Conservation (phyloP, 1,140 invertebrate species). For the Drosophila pectinifera region DNA sequence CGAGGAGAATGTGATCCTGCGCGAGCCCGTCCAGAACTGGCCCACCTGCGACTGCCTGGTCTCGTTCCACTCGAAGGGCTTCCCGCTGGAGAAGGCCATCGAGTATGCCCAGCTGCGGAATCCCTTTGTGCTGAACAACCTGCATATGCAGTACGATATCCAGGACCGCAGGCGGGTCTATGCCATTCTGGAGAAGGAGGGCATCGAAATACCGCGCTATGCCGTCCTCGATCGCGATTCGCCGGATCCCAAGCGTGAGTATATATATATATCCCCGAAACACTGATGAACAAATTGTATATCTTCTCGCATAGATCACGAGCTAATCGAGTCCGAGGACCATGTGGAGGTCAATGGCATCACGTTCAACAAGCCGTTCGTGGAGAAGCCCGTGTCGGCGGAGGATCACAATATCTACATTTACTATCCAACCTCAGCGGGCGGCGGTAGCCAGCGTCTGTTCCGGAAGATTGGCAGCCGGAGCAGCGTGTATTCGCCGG, state of each 20-base stretch:
- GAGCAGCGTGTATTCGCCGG: conserved; percentile 98
- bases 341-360: conserved; percentile 99
- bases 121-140: conserved; percentile 99
- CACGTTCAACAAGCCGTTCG: conserved; percentile 99
- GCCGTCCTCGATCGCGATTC: conserved; percentile 98
- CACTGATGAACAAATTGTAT: no score
- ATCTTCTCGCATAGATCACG: conserved; percentile 89
- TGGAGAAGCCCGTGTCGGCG: conserved; percentile 93
- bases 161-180: conserved; percentile 98
- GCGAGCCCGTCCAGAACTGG: conserved; percentile 99
- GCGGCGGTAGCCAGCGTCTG: conserved; percentile 97
- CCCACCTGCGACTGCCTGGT: conserved; percentile 98
- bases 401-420: conserved; percentile 99
- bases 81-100: conserved; percentile 99
- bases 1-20: conserved; percentile 96
- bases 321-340: conserved; percentile 98
- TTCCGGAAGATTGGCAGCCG: conserved; percentile 99
- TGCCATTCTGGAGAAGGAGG: conserved; percentile 95
- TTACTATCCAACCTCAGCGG: conserved; percentile 99
- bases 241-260: conserved; percentile 93
- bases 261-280: no score
- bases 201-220: conserved; percentile 98
- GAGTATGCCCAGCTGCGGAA: conserved; percentile 97
- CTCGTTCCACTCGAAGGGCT: conserved; percentile 99
- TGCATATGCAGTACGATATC: conserved; percentile 99